These are phyloP conservation scores for Fragum fragum DNA, from an alignment of 2,888 invertebrate species.

Conservation along the genomic window DNA sequence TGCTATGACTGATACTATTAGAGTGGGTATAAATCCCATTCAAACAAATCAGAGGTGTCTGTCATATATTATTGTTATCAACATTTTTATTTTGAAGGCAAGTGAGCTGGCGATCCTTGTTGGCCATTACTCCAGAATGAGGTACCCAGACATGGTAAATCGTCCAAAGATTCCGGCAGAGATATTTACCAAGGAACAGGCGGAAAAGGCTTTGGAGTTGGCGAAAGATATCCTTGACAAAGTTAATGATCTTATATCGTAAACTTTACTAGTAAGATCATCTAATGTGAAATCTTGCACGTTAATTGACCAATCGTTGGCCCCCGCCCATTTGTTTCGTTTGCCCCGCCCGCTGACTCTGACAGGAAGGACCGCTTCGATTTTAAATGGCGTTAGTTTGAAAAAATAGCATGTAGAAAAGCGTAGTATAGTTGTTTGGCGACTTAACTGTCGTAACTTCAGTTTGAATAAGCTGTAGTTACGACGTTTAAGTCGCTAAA, in stretches of 20 bases:
- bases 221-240: constrained; percentile 34
- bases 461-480: no score
- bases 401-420: no score
- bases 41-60: no score
- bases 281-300: neutral
- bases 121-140: constrained; percentile 38
- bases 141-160: constrained; percentile 40
- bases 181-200: constrained; percentile 40
- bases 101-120: constrained; percentile 21
- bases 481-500: no score
- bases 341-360: no score
- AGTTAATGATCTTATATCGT: constrained; percentile 36
- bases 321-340: no score
- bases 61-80: neutral
- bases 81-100: constrained; percentile 24
- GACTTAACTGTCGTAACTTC: no score
- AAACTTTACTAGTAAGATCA: neutral
- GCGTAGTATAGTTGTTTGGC: no score
- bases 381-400: no score
- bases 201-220: constrained; percentile 28
- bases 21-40: neutral
- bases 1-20: neutral
- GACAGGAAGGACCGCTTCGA: no score
- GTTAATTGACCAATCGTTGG: no score
- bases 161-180: constrained; percentile 43